Evolutionary conservation across 2,113 vertebrate species (phyloP).

Genomic region (Prinia subflava): DNA sequence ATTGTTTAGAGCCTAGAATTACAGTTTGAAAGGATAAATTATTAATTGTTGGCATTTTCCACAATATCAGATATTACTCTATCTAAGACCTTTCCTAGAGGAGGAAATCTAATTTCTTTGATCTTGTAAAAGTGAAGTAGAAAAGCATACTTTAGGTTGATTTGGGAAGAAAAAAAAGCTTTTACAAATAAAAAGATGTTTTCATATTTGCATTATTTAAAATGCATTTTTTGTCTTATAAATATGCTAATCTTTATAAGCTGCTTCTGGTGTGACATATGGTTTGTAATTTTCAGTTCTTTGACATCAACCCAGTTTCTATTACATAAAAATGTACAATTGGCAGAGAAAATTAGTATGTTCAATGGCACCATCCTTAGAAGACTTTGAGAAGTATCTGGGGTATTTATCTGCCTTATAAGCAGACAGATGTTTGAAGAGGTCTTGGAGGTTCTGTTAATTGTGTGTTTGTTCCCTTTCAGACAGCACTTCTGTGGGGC

Average conservation of each 20-base stretch:
- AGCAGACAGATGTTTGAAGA: slow-evolving; percentile 24
- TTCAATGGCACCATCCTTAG: neutral
- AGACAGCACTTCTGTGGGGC: neutral
- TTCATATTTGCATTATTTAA: slow-evolving; percentile 30
- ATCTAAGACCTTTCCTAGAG: neutral
- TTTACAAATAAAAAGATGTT: slow-evolving; percentile 9
- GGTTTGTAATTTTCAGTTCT: slow-evolving; percentile 54
- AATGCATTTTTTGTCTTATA: slow-evolving; percentile 42
- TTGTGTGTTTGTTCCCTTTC: slow-evolving; percentile 1
- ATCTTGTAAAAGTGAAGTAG: neutral
- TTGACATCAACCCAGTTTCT: slow-evolving; percentile 52
- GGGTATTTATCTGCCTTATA: neutral
- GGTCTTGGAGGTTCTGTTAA: slow-evolving; percentile 2
- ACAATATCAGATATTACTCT: neutral
- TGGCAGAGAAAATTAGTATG: slow-evolving; percentile 32
- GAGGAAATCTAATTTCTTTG: neutral
- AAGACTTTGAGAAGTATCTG: neutral
- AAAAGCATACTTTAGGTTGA: neutral
- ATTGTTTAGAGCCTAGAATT: neutral
- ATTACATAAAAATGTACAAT: slow-evolving; percentile 29
- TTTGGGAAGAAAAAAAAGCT: neutral
- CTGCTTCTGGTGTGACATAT: slow-evolving; percentile 48
- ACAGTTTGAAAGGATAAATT: neutral
- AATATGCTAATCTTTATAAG: slow-evolving; percentile 54
- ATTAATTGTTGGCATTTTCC: slow-evolving; percentile 2